Base-by-base conservation (phyloP, 2,888 invertebrate species). In the Herminia tarsipennalis region DNA sequence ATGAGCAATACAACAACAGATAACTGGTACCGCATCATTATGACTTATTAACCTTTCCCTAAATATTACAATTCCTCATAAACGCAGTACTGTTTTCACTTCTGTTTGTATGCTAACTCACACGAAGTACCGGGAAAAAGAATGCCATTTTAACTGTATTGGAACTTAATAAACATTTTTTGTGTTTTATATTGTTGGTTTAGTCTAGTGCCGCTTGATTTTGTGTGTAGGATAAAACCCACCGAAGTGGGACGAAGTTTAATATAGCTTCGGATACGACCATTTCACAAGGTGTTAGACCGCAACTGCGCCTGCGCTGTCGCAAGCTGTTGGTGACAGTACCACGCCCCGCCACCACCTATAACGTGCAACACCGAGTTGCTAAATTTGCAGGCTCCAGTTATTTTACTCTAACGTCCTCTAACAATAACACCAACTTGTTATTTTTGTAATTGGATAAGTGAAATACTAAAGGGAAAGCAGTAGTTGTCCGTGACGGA, bases 261-360 rank as follows among this genome's bases (percentile, higher is more conserved):
- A 87, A 86, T 90, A 91, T 90, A 91, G 88, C 78, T 78, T 88
- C 76, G 68, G 83, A 86, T 82, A 88, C 90, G 86, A 88, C 88
- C 88, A 90, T 91, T 91, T 88, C 90, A 89, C 88, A 90, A 91
- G 90, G 73, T 77, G 81, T 72, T 72, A 66, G 78, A 70, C 76
- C 78, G 79, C 76, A 79, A 90, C 88, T 90, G 87, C 72, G 72
- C 65, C 30, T 58, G 56, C 59, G 70, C 34, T 60, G 76, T 88
- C 86, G 82, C 88, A 84, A 77, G 60, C 67, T 29, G 58, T 68
- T 60, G 73, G 66, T 67, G 66, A 66, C 76, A 66, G 66, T 72
- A 65, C 59, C 59, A 65, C 59, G 64, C 70, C 38, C 28, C 38
- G 42, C 60, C 64, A 56, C 75, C 72, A 70, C 70, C 55, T 64